Percentiles rank a stretch among this genome's conserved stretches.
phyloP scores from a whole-genome alignment of 1,140 invertebrate species.

The Drosophila mayri region DNA sequence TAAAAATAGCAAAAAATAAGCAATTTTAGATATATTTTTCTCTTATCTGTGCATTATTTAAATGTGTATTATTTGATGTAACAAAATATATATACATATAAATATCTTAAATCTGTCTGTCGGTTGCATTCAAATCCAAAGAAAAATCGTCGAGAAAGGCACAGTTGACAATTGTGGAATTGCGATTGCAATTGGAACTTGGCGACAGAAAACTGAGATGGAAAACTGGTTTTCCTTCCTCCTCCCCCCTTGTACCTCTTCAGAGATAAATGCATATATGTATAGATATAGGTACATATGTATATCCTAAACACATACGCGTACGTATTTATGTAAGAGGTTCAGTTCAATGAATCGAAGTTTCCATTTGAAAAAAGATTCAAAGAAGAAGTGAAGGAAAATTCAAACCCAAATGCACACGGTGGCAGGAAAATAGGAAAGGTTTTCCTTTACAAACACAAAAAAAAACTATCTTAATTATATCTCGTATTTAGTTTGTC shows the following conservation, averaged over 20 bases:
- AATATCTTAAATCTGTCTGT: constrained; percentile 2
- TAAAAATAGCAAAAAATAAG: not conserved
- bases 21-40: not conserved
- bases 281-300: too few species aligned
- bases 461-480: not conserved
- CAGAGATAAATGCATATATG: constrained; percentile 2
- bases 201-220: constrained; percentile 29
- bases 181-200: constrained; percentile 61
- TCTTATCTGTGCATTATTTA: constrained; percentile 10
- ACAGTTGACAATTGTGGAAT: constrained; percentile 54
- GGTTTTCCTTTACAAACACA: too few species aligned
- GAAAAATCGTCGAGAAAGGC: constrained; percentile 49
- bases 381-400: constrained; percentile 7
- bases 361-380: constrained; percentile 23
- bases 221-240: constrained; percentile 41
- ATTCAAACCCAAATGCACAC: not conserved
- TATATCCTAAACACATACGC: not conserved
- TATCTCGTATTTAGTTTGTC: not conserved
- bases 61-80: not conserved
- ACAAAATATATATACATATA: not conserved
- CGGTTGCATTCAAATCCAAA: constrained; percentile 45
- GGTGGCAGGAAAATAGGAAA: not conserved
- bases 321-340: not conserved
- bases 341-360: constrained; percentile 46
- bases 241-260: not conserved